Evolutionary conservation across 2,888 invertebrate genomes (phyloP).

Genomic region (Bellardia pandia): DNA sequence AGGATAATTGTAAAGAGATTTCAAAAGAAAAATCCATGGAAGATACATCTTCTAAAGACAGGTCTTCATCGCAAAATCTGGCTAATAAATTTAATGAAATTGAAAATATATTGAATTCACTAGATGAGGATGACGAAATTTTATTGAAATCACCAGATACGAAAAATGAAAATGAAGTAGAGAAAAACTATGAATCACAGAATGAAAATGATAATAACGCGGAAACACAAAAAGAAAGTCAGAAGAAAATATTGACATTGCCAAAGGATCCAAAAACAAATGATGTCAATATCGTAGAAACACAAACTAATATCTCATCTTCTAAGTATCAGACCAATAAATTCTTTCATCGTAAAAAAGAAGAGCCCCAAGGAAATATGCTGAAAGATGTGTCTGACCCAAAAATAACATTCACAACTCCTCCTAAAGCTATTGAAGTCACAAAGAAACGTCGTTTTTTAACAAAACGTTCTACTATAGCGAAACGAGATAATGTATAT

Average conservation of each 20-base stretch:
- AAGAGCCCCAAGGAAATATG: neutral
- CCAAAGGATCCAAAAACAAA: neutral
- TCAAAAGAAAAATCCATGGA: neutral
- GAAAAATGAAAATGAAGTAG: constrained; percentile 1
- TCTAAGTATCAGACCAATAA: constrained; percentile 48
- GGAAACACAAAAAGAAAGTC: neutral
- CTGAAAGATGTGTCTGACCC: neutral
- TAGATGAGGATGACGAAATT: constrained; percentile 48
- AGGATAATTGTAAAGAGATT: neutral
- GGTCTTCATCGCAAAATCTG: constrained; percentile 49
- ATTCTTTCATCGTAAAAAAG: constrained; percentile 69
- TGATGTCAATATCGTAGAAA: neutral
- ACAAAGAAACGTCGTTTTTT: neutral
- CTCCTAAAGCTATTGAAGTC: neutral
- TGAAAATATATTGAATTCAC: constrained; percentile 63
- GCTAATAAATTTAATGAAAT: constrained; percentile 69
- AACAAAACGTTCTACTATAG: constrained; percentile 22
- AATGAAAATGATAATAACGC: neutral
- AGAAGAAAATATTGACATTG: neutral
- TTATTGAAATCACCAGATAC: neutral
- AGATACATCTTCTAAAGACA: neutral
- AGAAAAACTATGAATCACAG: neutral
- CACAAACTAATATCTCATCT: neutral
- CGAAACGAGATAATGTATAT: constrained; percentile 75
- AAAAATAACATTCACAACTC: constrained; percentile 19